Conservation (phyloP, 2,797 vertebrate species). For the Loriculus beryllinus region DNA sequence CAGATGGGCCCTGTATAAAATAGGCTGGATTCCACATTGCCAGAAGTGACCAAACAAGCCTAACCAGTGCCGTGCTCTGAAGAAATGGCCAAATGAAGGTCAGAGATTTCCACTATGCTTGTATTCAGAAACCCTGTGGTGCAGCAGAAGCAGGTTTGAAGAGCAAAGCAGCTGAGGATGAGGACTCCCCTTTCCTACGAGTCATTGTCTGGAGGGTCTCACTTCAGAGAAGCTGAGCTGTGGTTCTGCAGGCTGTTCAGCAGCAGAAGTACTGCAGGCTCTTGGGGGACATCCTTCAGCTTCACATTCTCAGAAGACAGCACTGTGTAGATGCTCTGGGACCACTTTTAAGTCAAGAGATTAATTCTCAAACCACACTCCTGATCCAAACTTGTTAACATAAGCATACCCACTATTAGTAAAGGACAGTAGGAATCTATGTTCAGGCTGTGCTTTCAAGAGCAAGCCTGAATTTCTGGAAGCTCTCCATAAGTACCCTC, state of each 20-base stretch:
- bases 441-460: neutral
- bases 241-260: fast-evolving
- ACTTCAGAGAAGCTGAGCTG: neutral
- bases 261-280: neutral
- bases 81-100: neutral
- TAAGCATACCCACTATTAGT: neutral
- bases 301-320: neutral
- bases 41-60: constrained; percentile 29
- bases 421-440: neutral
- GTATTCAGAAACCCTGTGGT: fast-evolving
- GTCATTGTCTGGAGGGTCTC: fast-evolving
- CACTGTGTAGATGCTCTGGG: too few species aligned
- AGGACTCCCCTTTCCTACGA: fast-evolving
- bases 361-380: neutral
- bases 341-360: neutral
- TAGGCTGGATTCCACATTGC: neutral
- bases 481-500: neutral
- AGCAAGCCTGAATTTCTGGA: neutral
- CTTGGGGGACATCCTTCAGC: neutral
- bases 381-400: neutral
- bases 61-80: neutral
- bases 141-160: neutral
- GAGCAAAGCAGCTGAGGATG: neutral
- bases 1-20: neutral
- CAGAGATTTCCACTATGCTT: neutral